A percentile compares a stretch with the other conserved stretches of the same genome.
These are phyloP conservation scores for Psettodes erumei DNA, from an alignment of 2,113 vertebrate species.

Conservation along the genomic window DNA sequence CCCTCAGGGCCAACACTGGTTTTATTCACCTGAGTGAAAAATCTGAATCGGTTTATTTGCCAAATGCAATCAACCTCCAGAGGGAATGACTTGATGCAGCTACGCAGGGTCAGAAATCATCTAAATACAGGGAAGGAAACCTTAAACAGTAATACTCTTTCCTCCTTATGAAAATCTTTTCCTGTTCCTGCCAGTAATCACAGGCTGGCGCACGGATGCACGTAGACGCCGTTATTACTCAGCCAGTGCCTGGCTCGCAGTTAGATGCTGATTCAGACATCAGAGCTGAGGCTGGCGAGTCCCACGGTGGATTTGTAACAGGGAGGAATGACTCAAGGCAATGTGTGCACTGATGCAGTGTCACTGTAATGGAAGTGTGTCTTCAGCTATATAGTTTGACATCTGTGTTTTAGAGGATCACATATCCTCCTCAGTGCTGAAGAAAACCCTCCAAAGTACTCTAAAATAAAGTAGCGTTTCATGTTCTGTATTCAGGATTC, in stretches of 20 bases:
- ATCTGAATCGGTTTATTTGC: constrained; percentile 19
- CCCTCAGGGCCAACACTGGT: not conserved
- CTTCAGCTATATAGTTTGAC: too few relatives aligned
- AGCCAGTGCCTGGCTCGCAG: constrained; percentile 9
- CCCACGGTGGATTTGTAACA: too few relatives aligned
- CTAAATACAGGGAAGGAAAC: constrained; percentile 20
- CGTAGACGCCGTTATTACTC: constrained; percentile 27
- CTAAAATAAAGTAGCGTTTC: too few relatives aligned
- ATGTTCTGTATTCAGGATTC: too few relatives aligned
- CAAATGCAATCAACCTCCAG: constrained; percentile 7
- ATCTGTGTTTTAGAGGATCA: too few relatives aligned
- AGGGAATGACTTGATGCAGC: constrained; percentile 5
- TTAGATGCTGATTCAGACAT: too few relatives aligned
- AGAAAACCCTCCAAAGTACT: too few relatives aligned
- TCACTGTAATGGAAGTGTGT: too few relatives aligned
- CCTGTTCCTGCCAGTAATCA: constrained; percentile 21
- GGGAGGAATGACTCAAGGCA: too few relatives aligned
- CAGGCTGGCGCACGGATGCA: constrained; percentile 21
- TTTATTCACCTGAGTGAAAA: constrained; percentile 27
- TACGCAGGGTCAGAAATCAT: constrained; percentile 31
- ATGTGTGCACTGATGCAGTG: too few relatives aligned
- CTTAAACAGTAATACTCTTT: constrained; percentile 1
- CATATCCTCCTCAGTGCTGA: too few relatives aligned
- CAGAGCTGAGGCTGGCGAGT: too few relatives aligned
- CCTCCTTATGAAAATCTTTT: constrained; percentile 20